Base-by-base conservation (phyloP, 2,888 invertebrate genomes). In the Agrilus biguttatus region DNA sequence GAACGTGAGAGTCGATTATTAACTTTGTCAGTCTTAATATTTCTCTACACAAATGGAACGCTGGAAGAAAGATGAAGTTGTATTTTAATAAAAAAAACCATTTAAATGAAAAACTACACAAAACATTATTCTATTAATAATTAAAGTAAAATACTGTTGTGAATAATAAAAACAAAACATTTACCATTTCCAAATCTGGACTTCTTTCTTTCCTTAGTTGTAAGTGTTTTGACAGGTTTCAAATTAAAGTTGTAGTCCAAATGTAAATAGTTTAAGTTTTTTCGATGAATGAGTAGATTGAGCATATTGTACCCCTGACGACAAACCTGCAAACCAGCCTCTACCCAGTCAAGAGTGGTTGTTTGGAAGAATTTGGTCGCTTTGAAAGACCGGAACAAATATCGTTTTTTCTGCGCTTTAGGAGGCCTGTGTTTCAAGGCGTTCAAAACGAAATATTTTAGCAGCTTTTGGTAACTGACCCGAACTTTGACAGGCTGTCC, bases 331-430 rank as follows among this genome's bases (percentile, higher is more conserved):
- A 98, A 69, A 5, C 98, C 98, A 10, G 95, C 96, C 68, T 99
- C 98, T 2, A 99, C 98, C 98, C 98, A 99, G 69, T 99, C 98
- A 53, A 99, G 70, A 1, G 95, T 95, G 0, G 98, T 99, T 0
- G 93, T 93, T 80, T 99, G 97, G 75, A 99, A 99, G 72, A 99
- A 99, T 68, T 99, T 99, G 0, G 98, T 99, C 0, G 96, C 90
- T 67, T 99, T 99, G 70, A 99, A 99, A 1, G 98, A 98, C 28
- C 97, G 81, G 78, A 98, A 98, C 37, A 98, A 70, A 60, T 96
- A 96, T 45, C 97, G 79, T 61, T 97, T 96, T 69, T 98, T 98
- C 65, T 98, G 98, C 8, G 98, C 89, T 65, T 99, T 99, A 0
- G 98, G 98, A 37, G 92, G 87, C 48, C 95, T 76, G 65, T 98